Conservation (phyloP, 2,797 vertebrate genomes). For the Hirundo rustica region DNA sequence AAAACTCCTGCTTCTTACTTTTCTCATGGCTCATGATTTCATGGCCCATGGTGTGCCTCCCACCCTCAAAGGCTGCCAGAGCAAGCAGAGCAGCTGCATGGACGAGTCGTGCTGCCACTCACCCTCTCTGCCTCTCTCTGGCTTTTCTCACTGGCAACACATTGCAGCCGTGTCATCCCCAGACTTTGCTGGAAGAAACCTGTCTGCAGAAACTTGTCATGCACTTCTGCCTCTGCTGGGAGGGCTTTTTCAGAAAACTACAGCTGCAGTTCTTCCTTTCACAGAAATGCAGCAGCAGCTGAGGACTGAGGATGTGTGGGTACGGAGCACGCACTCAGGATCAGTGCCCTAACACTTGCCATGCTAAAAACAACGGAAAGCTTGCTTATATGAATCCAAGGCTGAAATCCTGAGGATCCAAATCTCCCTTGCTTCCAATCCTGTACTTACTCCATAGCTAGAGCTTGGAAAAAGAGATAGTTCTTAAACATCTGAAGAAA, state of each 20-base stretch:
- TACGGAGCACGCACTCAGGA: background rate
- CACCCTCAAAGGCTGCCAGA: background rate
- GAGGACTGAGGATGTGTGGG: background rate
- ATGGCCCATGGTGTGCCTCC: too few relatives aligned
- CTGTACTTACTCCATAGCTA: background rate
- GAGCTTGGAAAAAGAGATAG: background rate
- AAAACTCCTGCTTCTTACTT: background rate
- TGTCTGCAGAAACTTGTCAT: background rate
- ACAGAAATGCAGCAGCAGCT: background rate
- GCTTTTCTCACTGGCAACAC: background rate
- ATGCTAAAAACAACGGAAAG: background rate
- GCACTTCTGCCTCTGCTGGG: background rate
- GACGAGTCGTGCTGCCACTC: rapidly evolving
- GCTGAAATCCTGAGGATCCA: background rate
- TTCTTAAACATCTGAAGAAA: background rate
- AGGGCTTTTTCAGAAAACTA: background rate
- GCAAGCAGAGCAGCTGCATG: background rate
- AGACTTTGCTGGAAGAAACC: rapidly evolving
- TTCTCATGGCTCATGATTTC: background rate
- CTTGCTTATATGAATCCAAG: background rate
- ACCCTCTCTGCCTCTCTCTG: background rate
- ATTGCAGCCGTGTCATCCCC: background rate
- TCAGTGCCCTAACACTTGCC: background rate
- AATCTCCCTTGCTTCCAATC: background rate
- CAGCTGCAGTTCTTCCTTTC: background rate